These are phyloP conservation scores for Meda fulgida DNA, from an alignment of 2,797 vertebrate genomes.

Conservation along the genomic window DNA sequence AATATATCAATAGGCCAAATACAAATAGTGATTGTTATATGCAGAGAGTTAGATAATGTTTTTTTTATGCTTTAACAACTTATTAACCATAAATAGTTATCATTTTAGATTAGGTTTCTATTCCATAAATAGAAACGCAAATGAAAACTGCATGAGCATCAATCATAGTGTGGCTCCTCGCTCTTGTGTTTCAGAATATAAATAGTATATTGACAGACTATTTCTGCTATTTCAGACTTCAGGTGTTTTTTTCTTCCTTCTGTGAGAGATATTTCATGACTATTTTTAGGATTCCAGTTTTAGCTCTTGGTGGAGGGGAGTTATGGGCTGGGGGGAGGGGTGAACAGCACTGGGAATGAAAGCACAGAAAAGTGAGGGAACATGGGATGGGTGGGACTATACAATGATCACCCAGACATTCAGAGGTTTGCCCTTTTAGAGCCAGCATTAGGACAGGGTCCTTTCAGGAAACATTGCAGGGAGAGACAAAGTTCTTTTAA, in stretches of 20 bases:
- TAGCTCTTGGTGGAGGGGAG: constrained; percentile 52
- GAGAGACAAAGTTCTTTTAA: background rate
- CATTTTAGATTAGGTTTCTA: background rate
- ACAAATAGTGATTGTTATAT: background rate
- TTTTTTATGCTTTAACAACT: background rate
- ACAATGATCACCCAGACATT: constrained; percentile 33
- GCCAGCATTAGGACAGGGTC: constrained; percentile 16
- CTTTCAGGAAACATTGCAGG: constrained; percentile 8
- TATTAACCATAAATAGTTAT: background rate
- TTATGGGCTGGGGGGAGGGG: constrained; percentile 31
- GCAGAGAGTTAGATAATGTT: no score
- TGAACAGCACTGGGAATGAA: constrained; percentile 45
- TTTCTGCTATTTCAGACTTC: constrained; percentile 62
- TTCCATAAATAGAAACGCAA: constrained; percentile 29
- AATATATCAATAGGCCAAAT: no score
- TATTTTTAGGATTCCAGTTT: constrained; percentile 66
- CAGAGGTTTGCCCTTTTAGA: constrained; percentile 33
- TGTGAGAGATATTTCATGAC: constrained; percentile 59
- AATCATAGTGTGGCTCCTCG: constrained; percentile 42
- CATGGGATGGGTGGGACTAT: constrained; percentile 28
- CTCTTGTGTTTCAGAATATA: constrained; percentile 52
- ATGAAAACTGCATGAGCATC: constrained; percentile 20
- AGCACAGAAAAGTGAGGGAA: background rate
- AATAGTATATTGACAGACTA: constrained; percentile 57
- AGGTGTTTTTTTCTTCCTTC: constrained; percentile 57